These are phyloP conservation scores for Platycheirus albimanus DNA, from an alignment of 2,888 invertebrate genomes.

Conservation along the genomic window DNA sequence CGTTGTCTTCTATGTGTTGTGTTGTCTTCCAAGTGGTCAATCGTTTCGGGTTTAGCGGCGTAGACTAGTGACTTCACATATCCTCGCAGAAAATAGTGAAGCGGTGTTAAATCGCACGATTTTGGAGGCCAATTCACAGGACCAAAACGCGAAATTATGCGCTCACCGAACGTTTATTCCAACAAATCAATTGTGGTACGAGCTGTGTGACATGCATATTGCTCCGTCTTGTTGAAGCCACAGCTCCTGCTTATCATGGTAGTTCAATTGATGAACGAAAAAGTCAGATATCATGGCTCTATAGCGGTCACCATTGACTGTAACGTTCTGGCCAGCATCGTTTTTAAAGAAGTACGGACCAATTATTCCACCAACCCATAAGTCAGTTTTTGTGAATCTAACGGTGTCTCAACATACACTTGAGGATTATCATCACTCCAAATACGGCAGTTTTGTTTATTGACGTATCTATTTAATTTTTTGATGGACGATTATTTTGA, in stretches of 20 bases:
- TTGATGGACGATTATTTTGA: too few relatives aligned
- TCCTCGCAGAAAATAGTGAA: too few relatives aligned
- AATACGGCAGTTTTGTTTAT: conserved; percentile 38
- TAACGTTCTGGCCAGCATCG: conserved; percentile 31
- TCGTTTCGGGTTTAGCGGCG: too few relatives aligned
- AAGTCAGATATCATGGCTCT: conserved; percentile 36
- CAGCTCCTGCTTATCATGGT: conserved; percentile 2
- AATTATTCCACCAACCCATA: conserved; percentile 30
- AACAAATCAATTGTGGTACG: not conserved
- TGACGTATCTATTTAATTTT: conserved; percentile 14
- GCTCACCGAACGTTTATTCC: too few relatives aligned
- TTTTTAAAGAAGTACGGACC: conserved; percentile 39
- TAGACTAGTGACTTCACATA: too few relatives aligned
- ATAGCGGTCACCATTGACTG: conserved; percentile 38
- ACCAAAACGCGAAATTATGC: too few relatives aligned
- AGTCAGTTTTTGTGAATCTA: conserved; percentile 32
- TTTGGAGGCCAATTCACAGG: not conserved
- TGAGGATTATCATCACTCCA: not conserved
- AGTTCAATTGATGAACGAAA: conserved; percentile 22
- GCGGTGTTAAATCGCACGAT: not conserved
- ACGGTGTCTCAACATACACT: not conserved
- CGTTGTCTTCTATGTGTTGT: not conserved
- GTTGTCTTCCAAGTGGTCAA: not conserved
- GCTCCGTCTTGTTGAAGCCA: conserved; percentile 25
- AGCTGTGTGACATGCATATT: conserved; percentile 15